Percentiles rank a stretch among this genome's conserved stretches.
Conservation (phyloP, 2,113 vertebrate species). For the Oceanodroma tethys region DNA sequence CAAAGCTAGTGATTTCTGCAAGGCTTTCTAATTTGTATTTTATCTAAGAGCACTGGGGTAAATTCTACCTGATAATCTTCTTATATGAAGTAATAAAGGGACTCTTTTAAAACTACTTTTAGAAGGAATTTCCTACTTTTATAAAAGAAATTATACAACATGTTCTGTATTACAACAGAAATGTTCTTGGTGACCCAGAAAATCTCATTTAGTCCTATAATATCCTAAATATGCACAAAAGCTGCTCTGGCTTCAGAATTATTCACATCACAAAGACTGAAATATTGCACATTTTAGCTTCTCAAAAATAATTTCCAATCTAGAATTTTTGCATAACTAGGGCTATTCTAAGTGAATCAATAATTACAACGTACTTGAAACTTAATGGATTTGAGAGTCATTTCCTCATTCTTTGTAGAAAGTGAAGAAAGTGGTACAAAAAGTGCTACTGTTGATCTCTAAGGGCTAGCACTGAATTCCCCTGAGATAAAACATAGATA, state of each 20-base stretch:
- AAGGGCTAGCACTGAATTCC: conserved; percentile 28
- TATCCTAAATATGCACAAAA: not conserved
- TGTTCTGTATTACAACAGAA: not conserved
- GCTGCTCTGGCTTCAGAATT: not conserved
- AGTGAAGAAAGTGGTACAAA: conserved; percentile 48
- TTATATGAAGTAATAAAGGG: not conserved
- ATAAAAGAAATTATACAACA: not conserved
- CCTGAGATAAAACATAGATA: conserved; percentile 70
- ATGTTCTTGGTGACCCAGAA: not conserved
- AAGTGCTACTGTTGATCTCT: conserved; percentile 62
- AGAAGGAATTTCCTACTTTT: not conserved
- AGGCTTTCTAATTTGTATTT: not conserved
- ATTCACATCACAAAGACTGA: not conserved
- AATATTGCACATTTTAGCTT: not conserved
- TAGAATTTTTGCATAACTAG: not conserved
- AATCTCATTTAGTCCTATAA: not conserved
- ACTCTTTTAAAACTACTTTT: not conserved
- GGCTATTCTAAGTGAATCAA: not conserved
- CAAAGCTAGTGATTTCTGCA: not conserved
- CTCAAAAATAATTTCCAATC: not conserved
- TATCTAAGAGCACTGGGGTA: not conserved
- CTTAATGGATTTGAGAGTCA: not conserved
- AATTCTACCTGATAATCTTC: not conserved
- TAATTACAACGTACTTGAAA: conserved; percentile 15
- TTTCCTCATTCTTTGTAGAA: conserved; percentile 47